Evolutionary conservation across 2,113 vertebrate species (phyloP), one percentile per base, ranked within the genome.

Genomic region (Salminus brasiliensis): DNA sequence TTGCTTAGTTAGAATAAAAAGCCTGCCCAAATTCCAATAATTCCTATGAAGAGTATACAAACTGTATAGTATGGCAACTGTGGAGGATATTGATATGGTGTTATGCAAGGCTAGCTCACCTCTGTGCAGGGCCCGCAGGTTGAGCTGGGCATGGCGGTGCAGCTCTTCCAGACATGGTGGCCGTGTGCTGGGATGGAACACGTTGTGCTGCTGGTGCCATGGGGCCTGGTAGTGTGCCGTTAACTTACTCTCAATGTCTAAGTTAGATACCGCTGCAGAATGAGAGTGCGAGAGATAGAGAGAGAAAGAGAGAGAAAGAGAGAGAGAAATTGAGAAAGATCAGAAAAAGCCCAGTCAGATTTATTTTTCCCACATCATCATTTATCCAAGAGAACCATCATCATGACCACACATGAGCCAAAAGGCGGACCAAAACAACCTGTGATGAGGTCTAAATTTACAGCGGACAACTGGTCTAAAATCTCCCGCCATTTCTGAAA

Each of bases 231-330:
- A 99, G 85, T 98, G 97, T n/a, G 94, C 91, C 0, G 94, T 96
- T 88, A 98, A 88, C 92, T 99, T 98, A 85, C 97, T 97, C 90
- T 99, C 98, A 30, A 91, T 85, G 47, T 99, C 97, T 91, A 99
- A 90, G 91, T 97, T 97, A 63, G 98, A 99, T 84, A 99, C 97
- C 1, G 98, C 98, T 99, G 88, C 30, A 77, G 65, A 81, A n/a
- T n/a, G 81, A 70, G 7, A 71, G 27, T 34, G n/a, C 59, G 16
- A 71, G 2, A 71, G 41, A 2, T 34, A 36, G 3, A 43, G 43
- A 72, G 16, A 55, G 25, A 62, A 52, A 83, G 29, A 53, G 6
- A 74, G 21, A 62, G 21, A 75, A 11, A 72, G 5, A 79, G 41
- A 9, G 49, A 52, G 9, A 57, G 72, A n/a, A 47, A 80, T n/a